Evolutionary conservation across 2,113 vertebrate species (phyloP).

Genomic region (Pteropus alecto): DNA sequence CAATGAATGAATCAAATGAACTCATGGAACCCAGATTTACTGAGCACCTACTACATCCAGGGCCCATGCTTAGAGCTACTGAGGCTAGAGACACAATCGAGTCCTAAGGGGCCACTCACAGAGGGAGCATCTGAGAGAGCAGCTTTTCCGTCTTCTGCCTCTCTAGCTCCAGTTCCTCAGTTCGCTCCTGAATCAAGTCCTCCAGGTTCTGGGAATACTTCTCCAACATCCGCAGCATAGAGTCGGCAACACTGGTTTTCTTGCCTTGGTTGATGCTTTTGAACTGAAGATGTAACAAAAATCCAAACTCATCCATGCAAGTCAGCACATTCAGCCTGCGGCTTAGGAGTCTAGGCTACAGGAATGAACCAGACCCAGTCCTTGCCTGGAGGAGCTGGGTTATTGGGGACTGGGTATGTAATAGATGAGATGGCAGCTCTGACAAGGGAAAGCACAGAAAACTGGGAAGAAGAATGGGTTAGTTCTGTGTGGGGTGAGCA

Average conservation of each 20-base stretch:
- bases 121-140: conserved; percentile 90
- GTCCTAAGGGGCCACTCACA: conserved; percentile 77
- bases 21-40: not conserved
- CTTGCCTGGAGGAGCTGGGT: not conserved
- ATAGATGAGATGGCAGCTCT: not conserved
- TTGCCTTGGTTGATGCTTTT: conserved; percentile 88
- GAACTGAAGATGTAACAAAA: conserved; percentile 81
- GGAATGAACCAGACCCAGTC: not conserved
- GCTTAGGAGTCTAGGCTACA: not conserved
- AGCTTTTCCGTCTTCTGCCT: conserved; percentile 89
- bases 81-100: not conserved
- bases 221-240: conserved; percentile 90
- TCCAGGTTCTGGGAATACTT: conserved; percentile 91
- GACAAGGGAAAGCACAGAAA: not conserved
- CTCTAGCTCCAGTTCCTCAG: conserved; percentile 91
- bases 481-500: not conserved
- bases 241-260: conserved; percentile 91
- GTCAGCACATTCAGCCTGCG: not conserved
- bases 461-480: no score
- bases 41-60: not conserved
- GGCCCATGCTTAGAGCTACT: not conserved
- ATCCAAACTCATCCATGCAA: not conserved
- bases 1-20: not conserved
- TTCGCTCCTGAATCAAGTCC: conserved; percentile 88
- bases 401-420: not conserved